phyloP scores from a whole-genome alignment of 2,797 vertebrate species.

The Fistularia commersonii region DNA sequence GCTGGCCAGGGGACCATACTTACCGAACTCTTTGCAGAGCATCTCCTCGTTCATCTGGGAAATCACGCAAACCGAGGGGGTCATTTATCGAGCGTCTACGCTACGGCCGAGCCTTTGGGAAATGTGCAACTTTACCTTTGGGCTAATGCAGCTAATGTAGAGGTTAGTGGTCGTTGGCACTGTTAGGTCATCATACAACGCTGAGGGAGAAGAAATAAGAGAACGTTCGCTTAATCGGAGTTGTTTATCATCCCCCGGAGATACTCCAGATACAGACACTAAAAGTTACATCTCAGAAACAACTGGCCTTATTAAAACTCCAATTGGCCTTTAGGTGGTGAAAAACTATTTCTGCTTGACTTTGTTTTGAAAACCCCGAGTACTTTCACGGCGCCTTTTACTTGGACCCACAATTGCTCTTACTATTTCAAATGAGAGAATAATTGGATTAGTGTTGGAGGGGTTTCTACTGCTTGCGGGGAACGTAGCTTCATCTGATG shows the following conservation, averaged over 20 bases:
- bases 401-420: too few species aligned
- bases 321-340: too few species aligned
- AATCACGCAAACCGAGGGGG: neutral
- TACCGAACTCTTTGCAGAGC: constrained; percentile 83
- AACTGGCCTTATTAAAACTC: too few species aligned
- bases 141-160: constrained; percentile 82
- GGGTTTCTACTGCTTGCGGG: too few species aligned
- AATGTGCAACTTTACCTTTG: constrained; percentile 68
- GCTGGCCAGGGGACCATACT: constrained; percentile 81
- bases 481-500: too few species aligned
- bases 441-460: too few species aligned
- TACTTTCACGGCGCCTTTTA: too few species aligned
- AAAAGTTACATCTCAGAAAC: too few species aligned
- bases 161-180: constrained; percentile 80
- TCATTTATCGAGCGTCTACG: neutral
- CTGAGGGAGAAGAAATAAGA: constrained; percentile 37
- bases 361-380: too few species aligned
- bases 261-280: too few species aligned
- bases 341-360: too few species aligned
- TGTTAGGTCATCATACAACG: constrained; percentile 77
- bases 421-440: too few species aligned
- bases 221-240: constrained; percentile 12
- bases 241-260: neutral
- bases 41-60: constrained; percentile 83
- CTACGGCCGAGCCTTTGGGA: neutral